phyloP scores from a whole-genome alignment of 1,140 invertebrate species.

The Drosophila funebris region DNA sequence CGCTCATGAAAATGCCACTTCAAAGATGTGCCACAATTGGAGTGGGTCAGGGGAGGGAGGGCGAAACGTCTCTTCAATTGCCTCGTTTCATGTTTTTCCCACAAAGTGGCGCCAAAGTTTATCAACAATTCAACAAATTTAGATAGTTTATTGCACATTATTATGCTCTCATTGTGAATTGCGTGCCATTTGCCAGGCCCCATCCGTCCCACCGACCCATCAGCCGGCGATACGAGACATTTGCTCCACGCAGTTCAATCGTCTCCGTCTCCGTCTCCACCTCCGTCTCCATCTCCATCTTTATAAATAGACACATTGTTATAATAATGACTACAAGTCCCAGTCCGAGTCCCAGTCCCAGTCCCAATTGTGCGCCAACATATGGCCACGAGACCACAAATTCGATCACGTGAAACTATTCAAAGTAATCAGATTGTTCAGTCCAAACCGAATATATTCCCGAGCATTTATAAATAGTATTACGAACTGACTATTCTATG shows the following conservation, averaged over 20 bases:
- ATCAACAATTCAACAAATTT: slow-evolving; percentile 82
- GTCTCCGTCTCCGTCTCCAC: not conserved
- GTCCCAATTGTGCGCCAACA: slow-evolving; percentile 50
- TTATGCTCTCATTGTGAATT: slow-evolving; percentile 74
- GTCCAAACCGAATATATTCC: not conserved
- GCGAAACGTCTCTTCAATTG: slow-evolving; percentile 35
- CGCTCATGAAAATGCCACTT: slow-evolving; percentile 18
- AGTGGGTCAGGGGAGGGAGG: no score
- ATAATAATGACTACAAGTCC: slow-evolving; percentile 56
- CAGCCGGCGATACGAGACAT: slow-evolving; percentile 22
- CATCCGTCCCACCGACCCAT: not conserved
- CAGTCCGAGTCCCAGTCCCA: slow-evolving; percentile 23
- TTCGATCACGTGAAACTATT: slow-evolving; percentile 21
- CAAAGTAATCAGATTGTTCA: not conserved
- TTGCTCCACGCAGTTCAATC: not conserved
- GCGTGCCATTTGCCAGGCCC: slow-evolving; percentile 48
- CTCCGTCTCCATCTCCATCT: not conserved
- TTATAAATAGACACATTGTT: slow-evolving; percentile 40
- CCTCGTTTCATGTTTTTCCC: slow-evolving; percentile 67
- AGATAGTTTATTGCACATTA: slow-evolving; percentile 81
- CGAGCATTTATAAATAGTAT: slow-evolving; percentile 23
- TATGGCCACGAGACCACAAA: slow-evolving; percentile 55
- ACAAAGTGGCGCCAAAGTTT: slow-evolving; percentile 80
- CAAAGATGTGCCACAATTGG: slow-evolving; percentile 30
- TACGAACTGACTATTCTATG: not conserved